Percentiles rank a stretch among this genome's conserved stretches.
Evolutionary conservation across 2,113 vertebrate species (phyloP).

Genomic region (Dasyurus viverrinus): DNA sequence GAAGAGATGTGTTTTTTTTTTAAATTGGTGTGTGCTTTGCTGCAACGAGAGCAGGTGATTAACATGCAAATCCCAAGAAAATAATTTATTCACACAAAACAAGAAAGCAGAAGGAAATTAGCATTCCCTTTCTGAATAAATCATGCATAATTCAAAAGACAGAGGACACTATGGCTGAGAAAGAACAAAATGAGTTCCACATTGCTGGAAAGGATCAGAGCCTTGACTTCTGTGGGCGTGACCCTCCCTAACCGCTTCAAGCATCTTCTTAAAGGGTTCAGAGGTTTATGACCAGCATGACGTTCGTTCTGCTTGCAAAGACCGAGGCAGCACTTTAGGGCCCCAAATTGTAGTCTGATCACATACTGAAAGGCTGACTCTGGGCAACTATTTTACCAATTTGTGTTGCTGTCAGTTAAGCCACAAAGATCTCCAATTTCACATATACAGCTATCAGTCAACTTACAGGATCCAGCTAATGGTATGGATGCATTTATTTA

Average conservation of each 20-base stretch:
- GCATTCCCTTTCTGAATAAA: conserved; percentile 74
- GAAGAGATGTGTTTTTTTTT: conserved; percentile 57
- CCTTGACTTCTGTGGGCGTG: conserved; percentile 33
- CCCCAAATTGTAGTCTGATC: neutral
- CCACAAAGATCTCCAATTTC: conserved; percentile 44
- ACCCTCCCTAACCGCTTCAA: conserved; percentile 60
- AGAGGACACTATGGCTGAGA: conserved; percentile 71
- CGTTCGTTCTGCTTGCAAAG: conserved; percentile 50
- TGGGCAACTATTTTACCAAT: conserved; percentile 23
- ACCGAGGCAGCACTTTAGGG: conserved; percentile 51
- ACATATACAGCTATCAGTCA: conserved; percentile 17
- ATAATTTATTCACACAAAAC: conserved; percentile 74
- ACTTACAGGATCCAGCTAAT: conserved; percentile 40
- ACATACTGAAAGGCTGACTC: neutral
- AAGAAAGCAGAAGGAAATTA: conserved; percentile 75
- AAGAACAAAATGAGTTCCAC: conserved; percentile 70
- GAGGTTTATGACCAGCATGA: conserved; percentile 35
- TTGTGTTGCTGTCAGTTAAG: conserved; percentile 42
- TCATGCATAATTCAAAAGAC: conserved; percentile 73
- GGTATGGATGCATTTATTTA: conserved; percentile 22
- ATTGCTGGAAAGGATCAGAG: conserved; percentile 66
- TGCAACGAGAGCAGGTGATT: conserved; percentile 67
- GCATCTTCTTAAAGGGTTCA: conserved; percentile 64
- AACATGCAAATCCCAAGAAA: conserved; percentile 69
- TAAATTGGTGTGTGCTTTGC: conserved; percentile 50